Base-by-base conservation (phyloP, 2,113 vertebrate genomes). In the Plestiodon gilberti region DNA sequence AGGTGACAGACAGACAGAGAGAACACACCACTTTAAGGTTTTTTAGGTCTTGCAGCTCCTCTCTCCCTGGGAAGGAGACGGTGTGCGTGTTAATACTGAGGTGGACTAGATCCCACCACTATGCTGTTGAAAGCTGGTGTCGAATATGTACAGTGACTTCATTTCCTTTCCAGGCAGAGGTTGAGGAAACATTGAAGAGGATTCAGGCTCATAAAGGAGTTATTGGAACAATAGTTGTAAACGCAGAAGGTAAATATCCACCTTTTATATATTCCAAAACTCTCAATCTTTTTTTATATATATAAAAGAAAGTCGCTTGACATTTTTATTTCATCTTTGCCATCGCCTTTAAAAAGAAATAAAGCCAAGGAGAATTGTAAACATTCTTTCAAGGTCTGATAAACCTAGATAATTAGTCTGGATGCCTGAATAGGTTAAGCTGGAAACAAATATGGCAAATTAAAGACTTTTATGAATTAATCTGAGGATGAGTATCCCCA, bases 161-260 rank as follows among this genome's bases (percentile, higher is more conserved):
- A 59, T 48, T 76, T 94, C 84, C 93, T 71, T 95, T 94, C 0
- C 93, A 98, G 97, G 93, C 95, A 77, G 96, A 98, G 84, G 97
- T 97, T 77, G 98, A 98, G 43, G 97, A 98, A 90, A 97, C 96
- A 10, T 92, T 98, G 1, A 97, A 96, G 92, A 97, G 97, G 83
- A 98, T 99, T 62, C 97, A 98, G 81, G 87, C 95, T 38, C 96
- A 97, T 33, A 96, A 95, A 95, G 97, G 97, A 67, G 97, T 98
- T 13, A 95, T 97, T 82, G 98, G 97, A 61, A 96, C 95, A 0
- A 95, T 97, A 81, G 95, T 98, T 25, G 94, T 97, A 5, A 98
- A 97, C 84, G 92, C 96, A 28, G 96, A 98, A 96, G 98, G 97
- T 98, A 96, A 94, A 81, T 64, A 70, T 64, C 40, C 35, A 8